Base-by-base conservation (phyloP, 2,888 invertebrate genomes). In the Glaucopsyche alexis region DNA sequence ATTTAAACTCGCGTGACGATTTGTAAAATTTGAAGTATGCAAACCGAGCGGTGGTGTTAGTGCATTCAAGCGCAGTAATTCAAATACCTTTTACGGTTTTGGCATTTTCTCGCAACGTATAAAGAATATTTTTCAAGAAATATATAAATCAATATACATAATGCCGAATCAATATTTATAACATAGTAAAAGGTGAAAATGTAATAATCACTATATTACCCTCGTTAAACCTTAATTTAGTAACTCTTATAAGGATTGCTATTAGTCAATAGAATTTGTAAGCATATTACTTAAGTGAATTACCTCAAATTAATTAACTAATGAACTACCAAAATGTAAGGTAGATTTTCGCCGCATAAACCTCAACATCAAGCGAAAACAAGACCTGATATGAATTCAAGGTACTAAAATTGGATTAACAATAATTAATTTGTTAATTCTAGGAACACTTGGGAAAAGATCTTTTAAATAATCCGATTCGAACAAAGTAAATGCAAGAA, bases 41-140 rank as follows among this genome's bases (percentile, higher is more conserved):
- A 60, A 38, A 13, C 29, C 29, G 11, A 13, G 60, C 29, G 29
- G 60, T 60, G 19, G 60, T 38, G 55, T 11, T 19, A 4, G 55
- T 55, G 19, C 55, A 55, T 55, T 55, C 11, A 19, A 55, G 11
- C 19, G 19, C 60, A 13, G 60, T 29, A 29, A 29, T 60, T 29
- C 60, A 60, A 60, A 60, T 60, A 60, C 29, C 29, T 60, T 60
- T 60, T 60, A 13, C 29, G 29, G 60, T 29, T 60, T 13, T 14
- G 14, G 29, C 14, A 60, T 60, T 60, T 60, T 19, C 5, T 19
- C 11, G 55, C 38, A 1, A 11, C 2, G 60, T 38, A 11, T 52
- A 8, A 52, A 52, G 16, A 52, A 16, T 60, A 60, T 60, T 29
- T 60, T 60, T 13, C n/a, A 16, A 16, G 14, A 3, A 29, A 29